Evolutionary conservation across 2,113 vertebrate genomes (phyloP).

Genomic region (Aldabrachelys gigantea): DNA sequence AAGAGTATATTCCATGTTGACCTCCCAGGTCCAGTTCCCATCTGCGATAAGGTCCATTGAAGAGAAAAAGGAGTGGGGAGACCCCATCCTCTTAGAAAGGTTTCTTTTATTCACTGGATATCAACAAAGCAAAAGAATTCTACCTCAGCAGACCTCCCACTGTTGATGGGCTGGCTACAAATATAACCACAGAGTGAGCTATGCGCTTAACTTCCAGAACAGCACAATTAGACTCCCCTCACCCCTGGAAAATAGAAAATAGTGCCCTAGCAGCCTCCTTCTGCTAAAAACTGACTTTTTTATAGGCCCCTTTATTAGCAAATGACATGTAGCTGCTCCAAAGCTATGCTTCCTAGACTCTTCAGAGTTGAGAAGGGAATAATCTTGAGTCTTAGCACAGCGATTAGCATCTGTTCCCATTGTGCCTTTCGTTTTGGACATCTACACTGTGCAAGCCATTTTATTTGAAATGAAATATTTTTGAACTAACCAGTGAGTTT

Average conservation of each 20-base stretch:
- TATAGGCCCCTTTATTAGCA: background rate
- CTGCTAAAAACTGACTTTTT: background rate
- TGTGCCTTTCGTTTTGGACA: background rate
- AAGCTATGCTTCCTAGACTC: background rate
- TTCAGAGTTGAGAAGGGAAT: background rate
- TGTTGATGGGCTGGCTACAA: background rate
- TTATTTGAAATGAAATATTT: background rate
- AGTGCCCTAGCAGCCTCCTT: background rate
- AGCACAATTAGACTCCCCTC: background rate
- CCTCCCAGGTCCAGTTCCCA: no score
- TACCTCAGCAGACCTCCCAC: background rate
- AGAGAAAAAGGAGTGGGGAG: background rate
- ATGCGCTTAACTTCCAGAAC: background rate
- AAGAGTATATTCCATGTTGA: background rate
- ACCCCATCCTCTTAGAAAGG: background rate
- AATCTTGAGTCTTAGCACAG: background rate
- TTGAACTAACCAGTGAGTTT: background rate
- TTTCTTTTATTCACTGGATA: background rate
- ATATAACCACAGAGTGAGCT: background rate
- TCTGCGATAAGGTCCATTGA: background rate
- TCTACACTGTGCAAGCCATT: background rate
- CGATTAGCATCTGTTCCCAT: background rate
- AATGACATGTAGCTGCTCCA: background rate
- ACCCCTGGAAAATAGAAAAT: constrained; percentile 5
- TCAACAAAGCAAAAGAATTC: background rate